Evolutionary conservation across 1,140 invertebrate species (phyloP).

Genomic region (Homarus americanus): DNA sequence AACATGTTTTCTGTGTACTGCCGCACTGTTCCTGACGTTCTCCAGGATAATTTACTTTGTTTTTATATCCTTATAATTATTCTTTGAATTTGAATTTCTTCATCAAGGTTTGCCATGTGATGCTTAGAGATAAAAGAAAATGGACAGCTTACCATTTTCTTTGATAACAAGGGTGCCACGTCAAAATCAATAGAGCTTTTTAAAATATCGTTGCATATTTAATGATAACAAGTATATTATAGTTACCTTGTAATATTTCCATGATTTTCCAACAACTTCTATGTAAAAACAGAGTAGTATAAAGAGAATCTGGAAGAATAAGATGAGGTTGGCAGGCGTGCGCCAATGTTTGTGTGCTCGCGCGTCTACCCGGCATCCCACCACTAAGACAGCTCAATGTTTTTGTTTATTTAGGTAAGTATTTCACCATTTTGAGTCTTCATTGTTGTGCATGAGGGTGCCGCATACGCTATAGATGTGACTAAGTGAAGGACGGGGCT

Average conservation of each 20-base stretch:
- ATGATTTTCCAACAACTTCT: neutral
- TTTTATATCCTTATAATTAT: no score
- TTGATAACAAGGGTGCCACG: conserved; percentile 58
- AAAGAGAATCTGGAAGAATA: no score
- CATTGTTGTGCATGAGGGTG: neutral
- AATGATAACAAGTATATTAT: neutral
- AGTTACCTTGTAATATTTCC: neutral
- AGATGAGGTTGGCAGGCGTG: conserved; percentile 48
- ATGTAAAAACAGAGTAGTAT: neutral
- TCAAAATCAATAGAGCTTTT: conserved; percentile 61
- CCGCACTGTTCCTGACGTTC: no score
- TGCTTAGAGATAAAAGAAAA: neutral
- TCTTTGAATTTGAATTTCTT: neutral
- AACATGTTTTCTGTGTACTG: neutral
- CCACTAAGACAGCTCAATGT: conserved; percentile 53
- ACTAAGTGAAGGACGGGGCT: neutral
- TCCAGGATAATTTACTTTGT: no score
- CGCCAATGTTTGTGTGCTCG: conserved; percentile 68
- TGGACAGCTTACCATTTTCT: conserved; percentile 27
- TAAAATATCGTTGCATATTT: neutral
- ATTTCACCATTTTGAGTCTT: neutral
- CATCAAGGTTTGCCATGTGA: conserved; percentile 6
- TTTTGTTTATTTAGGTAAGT: conserved; percentile 65
- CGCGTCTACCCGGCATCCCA: conserved; percentile 62
- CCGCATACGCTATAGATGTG: neutral